These are phyloP conservation scores for Acrobasis repandana DNA, from an alignment of 2,888 invertebrate species.

Conservation along the genomic window DNA sequence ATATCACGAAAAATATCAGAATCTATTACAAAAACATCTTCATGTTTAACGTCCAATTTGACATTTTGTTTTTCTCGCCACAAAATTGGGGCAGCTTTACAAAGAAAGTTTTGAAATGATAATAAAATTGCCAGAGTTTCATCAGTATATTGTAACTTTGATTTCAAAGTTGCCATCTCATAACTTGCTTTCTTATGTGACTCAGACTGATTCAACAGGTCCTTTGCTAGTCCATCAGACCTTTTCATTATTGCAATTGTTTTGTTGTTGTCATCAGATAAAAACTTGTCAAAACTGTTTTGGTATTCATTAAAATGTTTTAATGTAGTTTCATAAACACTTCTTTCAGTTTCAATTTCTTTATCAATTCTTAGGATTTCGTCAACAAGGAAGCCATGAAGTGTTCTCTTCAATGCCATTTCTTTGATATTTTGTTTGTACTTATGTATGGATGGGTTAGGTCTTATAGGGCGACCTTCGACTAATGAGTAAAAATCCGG, in stretches of 20 bases:
- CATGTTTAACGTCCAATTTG: conserved; percentile 47
- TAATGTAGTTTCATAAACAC: conserved; percentile 60
- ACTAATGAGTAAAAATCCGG: conserved; percentile 85
- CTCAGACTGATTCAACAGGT: conserved; percentile 63
- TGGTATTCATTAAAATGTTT: conserved; percentile 71
- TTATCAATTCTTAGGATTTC: conserved; percentile 70
- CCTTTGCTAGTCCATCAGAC: conserved; percentile 67
- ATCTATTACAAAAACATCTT: conserved; percentile 58
- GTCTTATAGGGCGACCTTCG: conserved; percentile 82
- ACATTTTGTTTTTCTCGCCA: conserved; percentile 66
- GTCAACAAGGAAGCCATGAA: conserved; percentile 65
- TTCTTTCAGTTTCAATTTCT: conserved; percentile 67
- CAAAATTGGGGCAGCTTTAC: conserved; percentile 66
- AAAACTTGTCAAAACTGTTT: conserved; percentile 73
- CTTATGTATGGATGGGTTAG: conserved; percentile 76
- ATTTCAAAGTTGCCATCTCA: conserved; percentile 67
- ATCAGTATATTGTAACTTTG: conserved; percentile 71
- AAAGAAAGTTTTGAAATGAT: conserved; percentile 71
- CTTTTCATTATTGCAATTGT: conserved; percentile 74
- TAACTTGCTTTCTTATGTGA: conserved; percentile 66
- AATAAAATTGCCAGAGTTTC: conserved; percentile 68
- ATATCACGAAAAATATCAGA: conserved; percentile 61
- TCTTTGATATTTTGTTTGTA: conserved; percentile 81
- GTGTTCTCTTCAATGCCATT: conserved; percentile 62
- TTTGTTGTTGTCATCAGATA: conserved; percentile 73